Base-by-base conservation (phyloP, 2,888 invertebrate genomes). In the Meandrusa payeni region DNA sequence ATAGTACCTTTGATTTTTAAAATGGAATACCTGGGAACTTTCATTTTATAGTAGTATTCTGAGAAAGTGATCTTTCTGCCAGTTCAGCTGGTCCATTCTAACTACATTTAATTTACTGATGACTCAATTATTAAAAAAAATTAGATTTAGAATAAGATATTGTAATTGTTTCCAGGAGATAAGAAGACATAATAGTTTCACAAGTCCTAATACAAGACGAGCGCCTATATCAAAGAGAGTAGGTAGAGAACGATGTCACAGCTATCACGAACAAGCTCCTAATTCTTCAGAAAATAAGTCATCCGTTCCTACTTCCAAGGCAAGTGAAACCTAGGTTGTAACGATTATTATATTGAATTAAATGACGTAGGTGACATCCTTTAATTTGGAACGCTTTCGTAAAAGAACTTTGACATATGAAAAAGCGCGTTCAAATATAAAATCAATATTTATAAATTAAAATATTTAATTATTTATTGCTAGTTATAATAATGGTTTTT, bases 211-310 rank as follows among this genome's bases (percentile, higher is more conserved):
- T 40, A 62, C 51, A 3, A 74, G 70, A 52, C 64, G 69, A 51
- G 60, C 64, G 2, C 64, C 71, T 10, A 55, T 74, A 11, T 55
- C 74, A 1, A 79, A 74, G 54, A 67, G 74, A 50, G 44, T 63
- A 32, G 79, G 82, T 11, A 69, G 86, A 55, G 86, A 86, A 58
- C 71, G 86, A 26, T 79, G 81, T 53, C 72, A 81, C 39, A 83
- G 77, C 49, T 85, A 76, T 55, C 64, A 76, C 51, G 71, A 69
- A n/a, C 70, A 60, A 40, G 60, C 45, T 15, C 38, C 36, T 44
- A 60, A 61, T 43, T 43, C 52, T 27, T 43, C 48, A 46, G 56
- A 56, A 40, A 37, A 46, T 44, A 55, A 51, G 36, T 41, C 68
- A 19, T 3, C 26, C 7, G 20, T 13, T 28, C 55, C 54, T 32